These are phyloP conservation scores for Caenorhabditis briggsae DNA, from an alignment of 1,140 invertebrate species.

Conservation along the genomic window DNA sequence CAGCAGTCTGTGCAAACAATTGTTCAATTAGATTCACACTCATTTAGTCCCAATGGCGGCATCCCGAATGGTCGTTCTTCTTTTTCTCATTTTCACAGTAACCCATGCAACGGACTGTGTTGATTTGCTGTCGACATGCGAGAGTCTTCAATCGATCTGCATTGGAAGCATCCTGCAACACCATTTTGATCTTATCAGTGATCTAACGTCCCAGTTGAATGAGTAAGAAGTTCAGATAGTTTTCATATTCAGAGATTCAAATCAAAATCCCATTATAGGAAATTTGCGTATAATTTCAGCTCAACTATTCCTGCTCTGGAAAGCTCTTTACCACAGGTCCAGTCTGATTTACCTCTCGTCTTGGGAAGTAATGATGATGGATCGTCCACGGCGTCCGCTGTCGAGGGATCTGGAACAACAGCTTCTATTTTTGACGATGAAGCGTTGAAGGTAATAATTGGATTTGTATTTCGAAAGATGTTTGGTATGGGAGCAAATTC, in stretches of 20 bases:
- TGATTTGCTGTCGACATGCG: constrained; percentile 39
- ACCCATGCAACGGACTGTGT: constrained; percentile 17
- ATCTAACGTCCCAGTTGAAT: neutral
- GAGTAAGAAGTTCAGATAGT: neutral
- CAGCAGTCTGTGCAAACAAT: constrained; percentile 45
- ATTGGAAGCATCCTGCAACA: constrained; percentile 48
- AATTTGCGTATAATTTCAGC: too few relatives aligned
- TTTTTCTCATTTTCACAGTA: neutral
- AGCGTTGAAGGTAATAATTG: neutral
- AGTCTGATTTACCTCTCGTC: neutral
- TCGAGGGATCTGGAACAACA: neutral
- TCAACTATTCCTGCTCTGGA: constrained; percentile 54
- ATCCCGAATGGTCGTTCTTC: neutral
- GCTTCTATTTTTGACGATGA: constrained; percentile 1
- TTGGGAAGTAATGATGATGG: constrained; percentile 39
- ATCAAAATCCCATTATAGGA: too few relatives aligned
- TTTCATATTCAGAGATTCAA: neutral
- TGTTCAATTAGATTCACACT: constrained; percentile 10
- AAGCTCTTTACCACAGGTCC: constrained; percentile 1
- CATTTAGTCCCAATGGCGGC: constrained; percentile 29
- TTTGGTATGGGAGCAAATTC: too few relatives aligned
- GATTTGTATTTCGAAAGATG: too few relatives aligned
- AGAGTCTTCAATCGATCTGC: constrained; percentile 35
- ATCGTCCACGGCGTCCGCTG: neutral
- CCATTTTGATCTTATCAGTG: constrained; percentile 18